phyloP scores from a whole-genome alignment of 2,113 vertebrate species.

The Polypterus bichir region DNA sequence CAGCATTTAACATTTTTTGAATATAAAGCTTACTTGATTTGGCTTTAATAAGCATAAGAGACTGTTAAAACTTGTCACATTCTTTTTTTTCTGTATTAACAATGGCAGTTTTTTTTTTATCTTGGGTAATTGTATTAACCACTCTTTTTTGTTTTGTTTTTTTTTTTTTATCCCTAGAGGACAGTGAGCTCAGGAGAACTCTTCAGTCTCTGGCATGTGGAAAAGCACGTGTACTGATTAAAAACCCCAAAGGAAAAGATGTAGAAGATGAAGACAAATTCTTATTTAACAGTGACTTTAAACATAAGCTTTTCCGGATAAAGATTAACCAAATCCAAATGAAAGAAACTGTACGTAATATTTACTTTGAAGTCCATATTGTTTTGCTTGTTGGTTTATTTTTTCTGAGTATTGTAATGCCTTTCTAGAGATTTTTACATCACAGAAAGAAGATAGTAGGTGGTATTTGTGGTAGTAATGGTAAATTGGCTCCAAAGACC shows the following conservation, averaged over 20 bases:
- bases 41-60: too few relatives aligned
- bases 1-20: too few relatives aligned
- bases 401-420: not conserved
- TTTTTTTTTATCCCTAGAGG: conserved; percentile 39
- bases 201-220: conserved; percentile 65
- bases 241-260: conserved; percentile 61
- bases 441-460: too few relatives aligned
- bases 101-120: too few relatives aligned
- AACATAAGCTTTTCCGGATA: conserved; percentile 64
- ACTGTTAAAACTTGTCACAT: too few relatives aligned
- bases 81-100: too few relatives aligned
- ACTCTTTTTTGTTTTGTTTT: fast-evolving
- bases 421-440: too few relatives aligned
- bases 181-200: conserved; percentile 54
- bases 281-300: conserved; percentile 58
- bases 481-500: too few relatives aligned
- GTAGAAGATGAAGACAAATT: conserved; percentile 62
- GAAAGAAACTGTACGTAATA: conserved; percentile 57
- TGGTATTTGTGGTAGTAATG: too few relatives aligned
- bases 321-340: conserved; percentile 75
- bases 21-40: too few relatives aligned
- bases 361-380: too few relatives aligned
- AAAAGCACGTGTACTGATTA: conserved; percentile 57
- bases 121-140: too few relatives aligned
- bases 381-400: not conserved